These are phyloP conservation scores for Drosophila bipectinata DNA, from an alignment of 1,140 invertebrate species.

Conservation along the genomic window DNA sequence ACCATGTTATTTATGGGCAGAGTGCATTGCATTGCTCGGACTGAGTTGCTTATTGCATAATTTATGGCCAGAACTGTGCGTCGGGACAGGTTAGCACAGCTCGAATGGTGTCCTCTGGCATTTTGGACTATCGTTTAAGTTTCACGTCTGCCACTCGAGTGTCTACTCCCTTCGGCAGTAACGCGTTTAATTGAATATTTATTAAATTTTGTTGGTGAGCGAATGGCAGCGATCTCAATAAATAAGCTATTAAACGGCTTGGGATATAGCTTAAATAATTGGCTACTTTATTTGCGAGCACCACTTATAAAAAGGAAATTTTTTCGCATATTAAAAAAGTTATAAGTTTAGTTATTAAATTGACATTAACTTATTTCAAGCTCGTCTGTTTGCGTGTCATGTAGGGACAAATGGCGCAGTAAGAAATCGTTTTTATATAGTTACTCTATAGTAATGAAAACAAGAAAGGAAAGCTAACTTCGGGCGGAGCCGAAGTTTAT, in stretches of 20 bases:
- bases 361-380: neutral
- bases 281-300: constrained; percentile 15
- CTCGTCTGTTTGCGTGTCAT: constrained; percentile 37
- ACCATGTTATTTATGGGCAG: constrained; percentile 11
- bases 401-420: constrained; percentile 11
- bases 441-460: constrained; percentile 20
- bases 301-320: constrained; percentile 10
- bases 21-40: constrained; percentile 3
- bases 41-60: constrained; percentile 25
- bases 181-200: constrained; percentile 21
- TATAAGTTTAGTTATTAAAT: constrained; percentile 19
- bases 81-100: constrained; percentile 1
- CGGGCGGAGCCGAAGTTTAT: too few species aligned
- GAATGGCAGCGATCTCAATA: neutral
- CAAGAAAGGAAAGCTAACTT: too few species aligned
- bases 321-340: constrained; percentile 13
- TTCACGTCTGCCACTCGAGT: constrained; percentile 14
- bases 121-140: constrained; percentile 10
- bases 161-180: constrained; percentile 5
- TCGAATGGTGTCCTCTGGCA: constrained; percentile 4
- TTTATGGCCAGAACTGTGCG: constrained; percentile 18
- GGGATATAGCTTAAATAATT: constrained; percentile 16
- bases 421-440: constrained; percentile 13
- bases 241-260: neutral
- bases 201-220: constrained; percentile 6